These are phyloP conservation scores for Vollenhovia emeryi DNA, from an alignment of 1,140 invertebrate genomes.

Conservation along the genomic window DNA sequence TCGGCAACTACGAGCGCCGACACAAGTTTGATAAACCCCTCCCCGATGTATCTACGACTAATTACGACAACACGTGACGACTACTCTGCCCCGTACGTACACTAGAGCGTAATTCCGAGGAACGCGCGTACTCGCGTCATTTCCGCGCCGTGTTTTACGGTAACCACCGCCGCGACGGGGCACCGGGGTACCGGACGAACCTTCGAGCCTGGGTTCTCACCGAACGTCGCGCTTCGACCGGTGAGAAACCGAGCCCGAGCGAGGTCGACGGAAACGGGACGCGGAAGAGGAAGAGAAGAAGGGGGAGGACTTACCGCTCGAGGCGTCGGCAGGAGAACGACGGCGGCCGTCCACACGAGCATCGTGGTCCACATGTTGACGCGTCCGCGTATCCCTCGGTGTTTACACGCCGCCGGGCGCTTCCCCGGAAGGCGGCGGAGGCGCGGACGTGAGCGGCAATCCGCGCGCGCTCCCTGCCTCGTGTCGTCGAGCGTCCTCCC, in stretches of 20 bases:
- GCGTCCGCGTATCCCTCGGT: slow-evolving; percentile 73
- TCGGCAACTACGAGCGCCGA: background rate
- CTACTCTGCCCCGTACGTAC: background rate
- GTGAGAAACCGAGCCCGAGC: too few relatives aligned
- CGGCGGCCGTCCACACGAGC: slow-evolving; percentile 80
- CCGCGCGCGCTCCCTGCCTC: slow-evolving; percentile 48
- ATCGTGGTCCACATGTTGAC: slow-evolving; percentile 83
- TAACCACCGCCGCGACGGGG: too few relatives aligned
- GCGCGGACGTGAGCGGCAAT: slow-evolving; percentile 55
- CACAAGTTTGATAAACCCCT: slow-evolving; percentile 25
- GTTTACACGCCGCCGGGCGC: slow-evolving; percentile 78
- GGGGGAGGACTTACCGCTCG: slow-evolving; percentile 77
- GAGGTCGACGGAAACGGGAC: too few relatives aligned
- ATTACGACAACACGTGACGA: slow-evolving; percentile 31
- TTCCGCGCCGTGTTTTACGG: background rate
- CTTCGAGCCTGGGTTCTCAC: too few relatives aligned
- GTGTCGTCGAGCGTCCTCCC: background rate
- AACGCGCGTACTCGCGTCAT: background rate
- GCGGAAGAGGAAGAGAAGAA: background rate
- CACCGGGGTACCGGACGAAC: too few relatives aligned
- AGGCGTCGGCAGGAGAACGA: slow-evolving; percentile 80
- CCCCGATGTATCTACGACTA: background rate
- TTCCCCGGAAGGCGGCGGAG: slow-evolving; percentile 51
- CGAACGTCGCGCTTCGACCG: too few relatives aligned
- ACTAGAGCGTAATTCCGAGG: slow-evolving; percentile 10